A percentile compares a stretch with the other conserved stretches of the same genome.
phyloP scores from a whole-genome alignment of 2,888 invertebrate species.

The Synanthedon andrenaeformis region DNA sequence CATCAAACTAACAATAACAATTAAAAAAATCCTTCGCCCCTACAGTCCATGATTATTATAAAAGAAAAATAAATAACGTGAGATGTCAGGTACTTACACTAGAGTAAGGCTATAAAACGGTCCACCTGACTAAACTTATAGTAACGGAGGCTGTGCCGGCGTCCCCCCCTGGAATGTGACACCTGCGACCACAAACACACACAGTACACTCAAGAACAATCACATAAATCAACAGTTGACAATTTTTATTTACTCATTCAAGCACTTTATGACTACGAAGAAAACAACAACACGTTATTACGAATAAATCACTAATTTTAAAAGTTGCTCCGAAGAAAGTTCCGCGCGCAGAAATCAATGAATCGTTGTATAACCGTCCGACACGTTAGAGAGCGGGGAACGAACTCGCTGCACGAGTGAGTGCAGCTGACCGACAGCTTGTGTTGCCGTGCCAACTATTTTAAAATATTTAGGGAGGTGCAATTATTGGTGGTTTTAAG shows the following conservation, averaged over 20 bases:
- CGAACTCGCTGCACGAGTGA: slow-evolving; percentile 20
- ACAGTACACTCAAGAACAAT: slow-evolving; percentile 27
- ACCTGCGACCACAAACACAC: slow-evolving; percentile 54
- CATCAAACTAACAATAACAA: too few species aligned
- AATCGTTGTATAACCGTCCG: neutral
- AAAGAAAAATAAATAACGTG: too few species aligned
- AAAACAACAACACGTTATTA: too few species aligned
- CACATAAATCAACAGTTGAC: slow-evolving; percentile 2
- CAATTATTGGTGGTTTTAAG: too few species aligned
- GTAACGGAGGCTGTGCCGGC: slow-evolving; percentile 53
- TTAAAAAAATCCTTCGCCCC: too few species aligned
- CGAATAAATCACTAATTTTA: too few species aligned
- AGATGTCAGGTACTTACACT: neutral
- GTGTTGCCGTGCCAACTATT: too few species aligned
- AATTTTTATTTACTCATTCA: neutral
- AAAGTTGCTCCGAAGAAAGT: slow-evolving; percentile 35
- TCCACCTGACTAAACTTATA: slow-evolving; percentile 45
- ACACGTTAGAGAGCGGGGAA: slow-evolving; percentile 35
- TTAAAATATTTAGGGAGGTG: too few species aligned
- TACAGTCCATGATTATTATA: too few species aligned
- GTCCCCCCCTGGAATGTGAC: slow-evolving; percentile 59
- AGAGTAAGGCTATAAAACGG: slow-evolving; percentile 8
- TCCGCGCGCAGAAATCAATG: slow-evolving; percentile 32
- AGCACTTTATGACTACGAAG: neutral
- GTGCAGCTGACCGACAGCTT: slow-evolving; percentile 21